Evolutionary conservation across 2,888 invertebrate genomes (phyloP), one percentile per base, ranked within the genome.

Genomic region (Drosophila leonis): DNA sequence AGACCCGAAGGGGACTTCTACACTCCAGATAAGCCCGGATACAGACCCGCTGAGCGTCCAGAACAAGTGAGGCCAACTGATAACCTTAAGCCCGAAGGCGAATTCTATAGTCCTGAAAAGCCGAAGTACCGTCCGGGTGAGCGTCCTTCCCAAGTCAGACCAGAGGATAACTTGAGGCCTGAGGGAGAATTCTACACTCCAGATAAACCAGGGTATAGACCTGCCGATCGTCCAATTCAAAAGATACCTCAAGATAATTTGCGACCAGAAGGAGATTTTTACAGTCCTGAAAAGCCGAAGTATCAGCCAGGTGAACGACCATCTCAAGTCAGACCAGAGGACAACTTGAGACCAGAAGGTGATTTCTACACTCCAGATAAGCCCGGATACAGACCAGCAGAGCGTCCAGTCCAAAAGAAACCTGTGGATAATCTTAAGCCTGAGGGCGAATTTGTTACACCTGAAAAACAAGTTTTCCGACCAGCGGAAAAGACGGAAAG

Each of bases 81-180:
- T 51, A 95, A 95, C 77, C 82, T 95, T 0, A 92, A 90, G 59
- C 93, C 94, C 0, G 95, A 95, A 90, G 95, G 95, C 5, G 48
- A 48, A 9, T 48, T 48, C 29, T 48, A 48, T n/a, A 48, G n/a
- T 10, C 48, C 48, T 0, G 48, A 48, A 9, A 48, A 48, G 5
- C 48, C 48, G 4, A n/a, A 10, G 8, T 48, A n/a, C n/a, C 8
- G 48, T 0, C 48, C 48, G 0, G 48, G 9, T 13, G 48, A 48
- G 2, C 49, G 49, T 31, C 49, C 49, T 0, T 20, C 20, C 1
- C 42, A 42, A 13, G 42, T 42, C 1, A 10, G 7, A 10, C 42
- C 42, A 9, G 12, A 10, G 1, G 46, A 48, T 29, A 48, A 48
- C 2, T 2, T 48, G 2, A 49, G 20, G 0, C 49, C 49, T 0